Conservation (phyloP, 2,113 vertebrate species). For the Rhizomys pruinosus region DNA sequence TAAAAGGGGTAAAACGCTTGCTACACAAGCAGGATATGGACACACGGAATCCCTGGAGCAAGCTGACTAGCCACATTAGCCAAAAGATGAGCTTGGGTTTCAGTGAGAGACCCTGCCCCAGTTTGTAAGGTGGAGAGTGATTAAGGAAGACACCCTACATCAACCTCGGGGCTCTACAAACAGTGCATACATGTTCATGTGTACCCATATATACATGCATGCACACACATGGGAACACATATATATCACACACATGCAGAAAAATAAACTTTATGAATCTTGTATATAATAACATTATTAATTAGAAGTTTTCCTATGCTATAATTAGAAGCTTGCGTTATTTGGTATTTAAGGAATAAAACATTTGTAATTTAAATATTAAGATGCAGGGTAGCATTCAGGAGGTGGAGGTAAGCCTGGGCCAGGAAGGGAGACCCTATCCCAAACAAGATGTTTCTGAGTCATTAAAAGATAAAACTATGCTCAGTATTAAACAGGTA, state of each 20-base stretch:
- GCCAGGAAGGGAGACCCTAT: background rate
- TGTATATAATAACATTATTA: background rate
- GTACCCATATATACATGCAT: background rate
- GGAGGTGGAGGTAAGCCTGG: background rate
- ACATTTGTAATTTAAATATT: slow-evolving; percentile 35
- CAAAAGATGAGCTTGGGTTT: background rate
- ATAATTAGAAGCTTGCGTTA: slow-evolving; percentile 22
- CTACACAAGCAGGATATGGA: background rate
- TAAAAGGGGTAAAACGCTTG: background rate
- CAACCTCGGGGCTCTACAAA: background rate
- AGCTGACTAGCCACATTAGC: background rate
- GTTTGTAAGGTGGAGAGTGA: background rate
- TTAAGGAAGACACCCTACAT: background rate
- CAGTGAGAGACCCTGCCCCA: background rate
- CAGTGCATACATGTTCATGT: background rate
- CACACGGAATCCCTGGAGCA: background rate
- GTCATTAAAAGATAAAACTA: slow-evolving; percentile 19
- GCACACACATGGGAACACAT: background rate
- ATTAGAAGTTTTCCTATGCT: background rate
- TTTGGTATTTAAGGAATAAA: slow-evolving; percentile 47
- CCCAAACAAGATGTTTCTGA: slow-evolving; percentile 35
- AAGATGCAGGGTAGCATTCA: background rate
- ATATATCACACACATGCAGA: background rate
- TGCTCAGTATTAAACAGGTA: slow-evolving; percentile 11
- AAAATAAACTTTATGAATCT: background rate